phyloP scores from a whole-genome alignment of 1,140 invertebrate species.

The Apis mellifera region Amel_HAv3.1 CM009935.2:1651501-1652000 shows the following conservation, averaged over 20 bases:
- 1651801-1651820: neutral
- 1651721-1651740: no score
- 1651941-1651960: neutral
- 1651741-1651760: no score
- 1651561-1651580: neutral
- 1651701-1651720: no score
- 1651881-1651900: neutral
- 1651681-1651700: no score
- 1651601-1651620: neutral
- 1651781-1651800: neutral
- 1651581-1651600: neutral
- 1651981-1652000: no score
- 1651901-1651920: neutral
- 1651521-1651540: slow-evolving; percentile 24
- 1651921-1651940: neutral
- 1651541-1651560: neutral
- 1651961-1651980: neutral
- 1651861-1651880: neutral
- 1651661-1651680: neutral
- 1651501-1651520: neutral
- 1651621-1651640: no score
- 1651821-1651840: no score
- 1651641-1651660: neutral
- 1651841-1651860: neutral
- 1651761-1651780: no score